phyloP scores from a whole-genome alignment of 2,888 invertebrate genomes.

The Salticus scenicus region DNA sequence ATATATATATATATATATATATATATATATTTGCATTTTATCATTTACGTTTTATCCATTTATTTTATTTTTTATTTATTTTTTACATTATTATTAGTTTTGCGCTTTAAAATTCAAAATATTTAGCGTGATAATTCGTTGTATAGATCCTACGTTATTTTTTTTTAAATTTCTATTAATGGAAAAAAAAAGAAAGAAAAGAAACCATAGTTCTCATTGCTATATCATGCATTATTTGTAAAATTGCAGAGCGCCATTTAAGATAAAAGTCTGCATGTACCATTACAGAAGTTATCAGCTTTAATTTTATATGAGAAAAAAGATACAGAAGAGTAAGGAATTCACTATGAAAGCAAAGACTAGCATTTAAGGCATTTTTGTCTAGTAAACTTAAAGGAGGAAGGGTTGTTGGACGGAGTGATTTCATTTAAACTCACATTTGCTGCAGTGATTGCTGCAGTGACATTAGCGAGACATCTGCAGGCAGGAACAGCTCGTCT shows the following conservation, averaged over 20 bases:
- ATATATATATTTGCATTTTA: no score
- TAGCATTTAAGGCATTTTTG: slow-evolving; percentile 70
- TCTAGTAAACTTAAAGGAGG: slow-evolving; percentile 61
- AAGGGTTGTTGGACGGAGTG: slow-evolving; percentile 61
- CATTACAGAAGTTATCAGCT: neutral
- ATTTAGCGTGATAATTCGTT: no score
- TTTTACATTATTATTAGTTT: no score
- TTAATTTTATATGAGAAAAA: neutral
- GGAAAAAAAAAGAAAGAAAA: no score
- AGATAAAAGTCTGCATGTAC: neutral
- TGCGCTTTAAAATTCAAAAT: no score
- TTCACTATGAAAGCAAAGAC: slow-evolving; percentile 69
- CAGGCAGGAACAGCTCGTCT: slow-evolving; percentile 67
- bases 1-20: no score
- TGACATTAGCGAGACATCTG: slow-evolving; percentile 70
- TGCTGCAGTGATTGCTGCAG: slow-evolving; percentile 69
- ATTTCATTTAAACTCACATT: slow-evolving; percentile 67
- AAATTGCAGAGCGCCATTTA: neutral
- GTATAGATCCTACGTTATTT: no score
- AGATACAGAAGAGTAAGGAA: slow-evolving; percentile 19
- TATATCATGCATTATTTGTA: neutral
- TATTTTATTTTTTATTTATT: no score
- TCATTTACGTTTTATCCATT: no score
- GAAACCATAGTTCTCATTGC: no score
- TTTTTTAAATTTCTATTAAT: no score